Base-by-base conservation (phyloP, 2,888 invertebrate genomes). In the Globia sparganii region DNA sequence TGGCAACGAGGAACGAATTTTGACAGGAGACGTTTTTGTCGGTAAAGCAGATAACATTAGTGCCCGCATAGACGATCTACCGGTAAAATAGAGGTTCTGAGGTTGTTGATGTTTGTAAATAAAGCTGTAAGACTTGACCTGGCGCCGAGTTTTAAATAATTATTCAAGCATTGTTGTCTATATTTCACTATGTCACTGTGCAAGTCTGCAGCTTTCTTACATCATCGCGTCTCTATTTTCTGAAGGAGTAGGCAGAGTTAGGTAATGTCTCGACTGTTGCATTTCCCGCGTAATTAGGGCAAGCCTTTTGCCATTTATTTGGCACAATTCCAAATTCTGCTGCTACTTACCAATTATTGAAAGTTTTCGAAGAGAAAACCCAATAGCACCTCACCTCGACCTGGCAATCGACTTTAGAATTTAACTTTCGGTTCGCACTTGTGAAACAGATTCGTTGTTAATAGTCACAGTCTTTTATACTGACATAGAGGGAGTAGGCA, bases 1-100 rank as follows among this genome's bases (percentile, higher is more conserved):
- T 78, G 91, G 91, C 76, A 43, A 53, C 66, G 25, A 43, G 61
- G 18, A 75, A 74, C 77, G 74, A 76, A 78, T 59, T 86, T 84
- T 90, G 90, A 90, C 90, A 88, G 71, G 0, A 75, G 74, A 78
- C 49, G 72, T 67, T 69, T 67, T 59, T 43, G 86, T 88, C 82
- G 88, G 80, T 88, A 88, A 87, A 87, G 56, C 87, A 88, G 88
- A 53, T 15, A 15, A 0, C 6, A 13, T 72, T 77, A 84, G 66
- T 62, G 79, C 71, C 40, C 8, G 43, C 31, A 40, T 49, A 80
- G 66, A 82, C 79, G 28, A 46, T 64, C 56, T 69, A 66, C n/a
- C 61, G 18, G 37, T 70, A 64, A 61, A 66, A 75, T 21, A 68
- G 28, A 65, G 58, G 61, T 78, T 76, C 77, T 70, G 28, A 65